Evolutionary conservation across 2,888 invertebrate species (phyloP), one percentile per base, ranked within the genome.

Genomic region (Leistus spinibarbis): DNA sequence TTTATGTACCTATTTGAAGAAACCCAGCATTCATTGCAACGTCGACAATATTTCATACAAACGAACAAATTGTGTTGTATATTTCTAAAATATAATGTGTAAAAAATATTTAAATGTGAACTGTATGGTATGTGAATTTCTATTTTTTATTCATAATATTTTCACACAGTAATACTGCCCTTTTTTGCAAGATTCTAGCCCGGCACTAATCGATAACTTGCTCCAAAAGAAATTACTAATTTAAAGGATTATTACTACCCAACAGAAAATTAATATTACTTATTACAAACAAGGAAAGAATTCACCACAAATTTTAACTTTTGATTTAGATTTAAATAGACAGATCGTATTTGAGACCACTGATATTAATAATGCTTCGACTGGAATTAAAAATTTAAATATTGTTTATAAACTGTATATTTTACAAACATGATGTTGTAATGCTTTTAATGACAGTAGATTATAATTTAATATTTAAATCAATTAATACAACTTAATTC

Each of bases 31-130:
- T 40, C 40, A 40, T 17, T 66, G 74, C 56, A 68, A 74, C 62
- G 68, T 75, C 75, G 75, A 75, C 75, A 75, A 75, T 75, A 75
- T 66, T 73, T 19, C 60, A 73, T 62, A 67, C 60, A 64, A 23
- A 64, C 66, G 62, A 67, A 17, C 20, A 40, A n/a, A 27, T 22
- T 73, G 73, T 73, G 73, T 72, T 72, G 72, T 73, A 73, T 73
- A 73, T 73, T 73, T 62, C 54, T 73, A 73, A 10, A 40, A 40
- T 40, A 40, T 40, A 40, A 13, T 40, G 73, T 73, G 73, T 73
- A 64, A 64, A 72, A 71, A 72, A 73, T 67, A 73, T 73, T 60
- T 75, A 54, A 53, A 75, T 64, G 68, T 74, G 74, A 73, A 68
- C 68, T 69, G 64, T 75, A 68, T 69, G 75, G 75, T 75, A 75